Base-by-base conservation (phyloP, 2,888 invertebrate species). In the Melikaiella ostensackeni region DNA sequence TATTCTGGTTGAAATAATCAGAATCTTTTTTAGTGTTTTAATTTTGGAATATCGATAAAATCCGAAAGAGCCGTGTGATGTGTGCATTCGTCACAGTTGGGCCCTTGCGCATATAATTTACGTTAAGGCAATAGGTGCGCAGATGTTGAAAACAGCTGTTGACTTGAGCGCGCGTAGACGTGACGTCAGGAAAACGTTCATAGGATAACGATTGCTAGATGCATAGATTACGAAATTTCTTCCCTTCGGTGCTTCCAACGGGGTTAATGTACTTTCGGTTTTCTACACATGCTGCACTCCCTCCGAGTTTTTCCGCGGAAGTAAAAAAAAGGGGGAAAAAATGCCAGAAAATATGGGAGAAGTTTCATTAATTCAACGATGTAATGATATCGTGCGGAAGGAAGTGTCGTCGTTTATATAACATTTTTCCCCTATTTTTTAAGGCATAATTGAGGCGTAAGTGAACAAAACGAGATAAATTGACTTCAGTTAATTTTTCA, bases 91-190 rank as follows among this genome's bases (percentile, higher is more conserved):
- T 85, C 81, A 84, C 81, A 83, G 83, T 77, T 83, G 82, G 82
- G 79, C 80, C 79, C 77, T 79, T 83, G 83, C 85, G 83, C 81
- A 82, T 79, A 82, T 83, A 83, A 83, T 83, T 83, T 83, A 80
- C 76, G 30, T 83, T 83, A 79, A 77, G 75, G 76, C 80, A 80
- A 80, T 79, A 79, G 75, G 77, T 77, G 81, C 80, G 83, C 84
- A 83, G 83, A 83, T 84, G 83, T 76, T 75, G 75, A 80, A 83
- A 85, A 83, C 82, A 84, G 84, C 82, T 84, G 86, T 80, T 80
- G 79, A 80, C 73, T 78, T 78, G 80, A 74, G 66, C 76, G 79
- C 79, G 79, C 80, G 80, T 79, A 78, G 75, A 77, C 78, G 79
- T 80, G 82, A 82, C 82, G 82, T 82, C 80, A 86, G 75, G 78